A percentile compares a stretch with the other conserved stretches of the same genome.
These are phyloP conservation scores for Malachius bipustulatus DNA, from an alignment of 2,888 invertebrate species.

Conservation along the genomic window DNA sequence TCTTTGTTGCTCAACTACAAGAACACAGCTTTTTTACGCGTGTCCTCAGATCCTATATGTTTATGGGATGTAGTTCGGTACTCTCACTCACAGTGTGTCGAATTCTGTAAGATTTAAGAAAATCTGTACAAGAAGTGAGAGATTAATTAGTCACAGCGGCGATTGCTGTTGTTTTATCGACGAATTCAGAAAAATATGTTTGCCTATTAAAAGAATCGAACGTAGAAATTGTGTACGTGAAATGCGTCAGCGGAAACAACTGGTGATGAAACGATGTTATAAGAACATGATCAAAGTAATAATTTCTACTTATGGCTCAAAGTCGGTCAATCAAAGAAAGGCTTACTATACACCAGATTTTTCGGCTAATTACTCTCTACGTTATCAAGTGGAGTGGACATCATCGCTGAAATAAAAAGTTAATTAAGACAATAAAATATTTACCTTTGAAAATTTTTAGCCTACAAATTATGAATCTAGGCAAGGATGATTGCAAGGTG, in stretches of 20 bases:
- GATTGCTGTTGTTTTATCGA: no score
- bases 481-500: not conserved
- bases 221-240: no score
- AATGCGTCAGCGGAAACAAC: not conserved
- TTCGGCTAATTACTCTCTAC: conserved; percentile 1
- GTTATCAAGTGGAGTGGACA: not conserved
- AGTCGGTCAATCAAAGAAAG: conserved; percentile 1
- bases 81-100: no score
- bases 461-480: conserved; percentile 3
- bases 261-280: not conserved
- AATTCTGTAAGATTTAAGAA: no score
- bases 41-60: no score
- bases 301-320: not conserved
- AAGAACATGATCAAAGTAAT: not conserved
- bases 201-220: no score
- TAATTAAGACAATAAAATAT: not conserved
- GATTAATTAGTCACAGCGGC: no score
- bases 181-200: no score
- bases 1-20: no score
- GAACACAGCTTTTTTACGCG: no score
- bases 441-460: not conserved
- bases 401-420: not conserved
- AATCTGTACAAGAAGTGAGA: no score
- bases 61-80: no score
- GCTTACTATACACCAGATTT: not conserved